Conservation (phyloP, 2,797 vertebrate genomes). For the Ammospiza maritima region DNA sequence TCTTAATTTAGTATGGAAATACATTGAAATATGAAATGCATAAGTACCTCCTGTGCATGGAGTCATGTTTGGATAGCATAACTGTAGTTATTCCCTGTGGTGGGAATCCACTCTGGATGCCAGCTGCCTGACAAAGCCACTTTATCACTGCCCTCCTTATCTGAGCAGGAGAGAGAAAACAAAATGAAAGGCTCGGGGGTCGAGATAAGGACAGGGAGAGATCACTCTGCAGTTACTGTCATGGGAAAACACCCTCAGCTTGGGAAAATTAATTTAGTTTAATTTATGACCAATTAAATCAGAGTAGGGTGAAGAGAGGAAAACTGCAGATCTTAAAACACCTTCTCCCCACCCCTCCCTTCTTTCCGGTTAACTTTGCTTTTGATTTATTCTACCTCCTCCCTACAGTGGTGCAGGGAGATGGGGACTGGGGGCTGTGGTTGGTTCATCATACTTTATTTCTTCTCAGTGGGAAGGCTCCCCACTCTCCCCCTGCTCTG, state of each 20-base stretch:
- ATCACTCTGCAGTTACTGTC: not conserved
- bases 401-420: not conserved
- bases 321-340: not conserved
- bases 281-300: not conserved
- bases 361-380: fast-evolving
- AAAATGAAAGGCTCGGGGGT: not conserved
- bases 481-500: not conserved
- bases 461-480: not conserved
- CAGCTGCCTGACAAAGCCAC: not conserved
- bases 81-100: not conserved
- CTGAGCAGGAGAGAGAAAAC: not conserved
- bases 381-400: not conserved
- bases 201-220: not conserved
- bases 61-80: not conserved
- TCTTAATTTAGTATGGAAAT: not conserved
- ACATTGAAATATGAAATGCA: not conserved
- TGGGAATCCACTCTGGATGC: not conserved
- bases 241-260: not conserved
- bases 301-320: not conserved
- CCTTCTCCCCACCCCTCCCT: not conserved
- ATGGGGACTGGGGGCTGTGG: fast-evolving
- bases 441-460: not conserved
- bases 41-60: not conserved
- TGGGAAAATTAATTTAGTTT: not conserved
- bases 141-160: not conserved